Conservation (phyloP, 2,888 invertebrate genomes). For the Cerastis leucographa region DNA sequence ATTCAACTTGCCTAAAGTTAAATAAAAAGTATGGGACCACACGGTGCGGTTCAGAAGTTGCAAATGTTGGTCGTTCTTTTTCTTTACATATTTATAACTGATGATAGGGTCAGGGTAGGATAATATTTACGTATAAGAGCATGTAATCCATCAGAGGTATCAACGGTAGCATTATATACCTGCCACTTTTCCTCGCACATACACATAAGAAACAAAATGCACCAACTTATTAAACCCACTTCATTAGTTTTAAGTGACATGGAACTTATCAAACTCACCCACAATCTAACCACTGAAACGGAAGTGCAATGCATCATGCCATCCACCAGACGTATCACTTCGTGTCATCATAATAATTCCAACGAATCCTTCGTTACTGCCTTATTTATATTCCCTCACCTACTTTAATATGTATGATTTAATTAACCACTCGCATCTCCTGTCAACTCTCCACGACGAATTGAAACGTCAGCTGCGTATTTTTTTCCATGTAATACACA, state of each 20-base stretch:
- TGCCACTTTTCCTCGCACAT: slow-evolving; percentile 21
- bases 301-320: slow-evolving; percentile 79
- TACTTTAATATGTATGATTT: slow-evolving; percentile 73
- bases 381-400: slow-evolving; percentile 75
- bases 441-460: slow-evolving; percentile 83
- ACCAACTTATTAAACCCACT: slow-evolving; percentile 43
- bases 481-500: slow-evolving; percentile 72
- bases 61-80: background rate
- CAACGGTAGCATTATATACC: slow-evolving; percentile 50
- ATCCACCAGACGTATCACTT: slow-evolving; percentile 69
- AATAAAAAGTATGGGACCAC: too few relatives aligned
- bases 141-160: slow-evolving; percentile 44
- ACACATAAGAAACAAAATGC: slow-evolving; percentile 42
- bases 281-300: slow-evolving; percentile 69
- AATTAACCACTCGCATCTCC: slow-evolving; percentile 80
- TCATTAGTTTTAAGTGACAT: slow-evolving; percentile 57
- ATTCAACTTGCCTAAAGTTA: too few relatives aligned
- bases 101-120: background rate
- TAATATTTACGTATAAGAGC: slow-evolving; percentile 3
- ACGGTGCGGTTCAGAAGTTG: background rate
- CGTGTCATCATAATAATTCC: slow-evolving; percentile 72
- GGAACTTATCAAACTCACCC: slow-evolving; percentile 61
- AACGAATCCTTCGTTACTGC: slow-evolving; percentile 67
- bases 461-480: slow-evolving; percentile 84
- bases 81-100: background rate